Percentiles rank a stretch among this genome's conserved stretches.
Conservation (phyloP, 2,797 vertebrate species). For the Anguilla marmorata region DNA sequence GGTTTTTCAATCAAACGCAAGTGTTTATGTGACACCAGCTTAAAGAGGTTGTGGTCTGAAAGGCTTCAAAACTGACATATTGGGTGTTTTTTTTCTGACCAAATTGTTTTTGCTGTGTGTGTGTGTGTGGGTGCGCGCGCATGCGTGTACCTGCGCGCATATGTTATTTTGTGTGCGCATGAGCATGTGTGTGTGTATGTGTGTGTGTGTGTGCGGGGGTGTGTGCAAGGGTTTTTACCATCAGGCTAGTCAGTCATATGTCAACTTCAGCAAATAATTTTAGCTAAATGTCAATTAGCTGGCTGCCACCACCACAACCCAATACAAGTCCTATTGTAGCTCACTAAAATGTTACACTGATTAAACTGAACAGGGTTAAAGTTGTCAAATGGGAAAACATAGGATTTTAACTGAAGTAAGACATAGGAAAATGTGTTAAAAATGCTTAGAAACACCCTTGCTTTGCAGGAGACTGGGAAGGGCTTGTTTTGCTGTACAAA, state of each 20-base stretch:
- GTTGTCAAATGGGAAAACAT: not conserved
- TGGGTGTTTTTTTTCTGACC: constrained; percentile 13
- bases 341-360: constrained; percentile 32
- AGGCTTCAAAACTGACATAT: constrained; percentile 12
- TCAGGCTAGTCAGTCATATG: constrained; percentile 35
- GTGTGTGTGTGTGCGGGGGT: constrained; percentile 49
- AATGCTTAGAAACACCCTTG: not conserved
- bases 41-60: constrained; percentile 14
- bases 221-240: constrained; percentile 57
- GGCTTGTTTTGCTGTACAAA: not conserved
- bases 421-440: not conserved
- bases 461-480: not conserved
- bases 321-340: constrained; percentile 46
- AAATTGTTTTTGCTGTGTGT: constrained; percentile 26
- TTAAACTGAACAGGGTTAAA: not conserved
- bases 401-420: not conserved
- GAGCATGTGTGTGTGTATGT: constrained; percentile 20
- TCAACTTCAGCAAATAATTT: constrained; percentile 56
- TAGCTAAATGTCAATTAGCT: constrained; percentile 66
- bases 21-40: constrained; percentile 20
- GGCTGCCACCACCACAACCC: constrained; percentile 53
- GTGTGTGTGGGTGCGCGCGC: constrained; percentile 38
- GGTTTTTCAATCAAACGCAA: constrained; percentile 21
- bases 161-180: not conserved
- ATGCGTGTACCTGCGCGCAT: not conserved